Conservation (phyloP, 2,888 invertebrate species). For the Meta bourneti region DNA sequence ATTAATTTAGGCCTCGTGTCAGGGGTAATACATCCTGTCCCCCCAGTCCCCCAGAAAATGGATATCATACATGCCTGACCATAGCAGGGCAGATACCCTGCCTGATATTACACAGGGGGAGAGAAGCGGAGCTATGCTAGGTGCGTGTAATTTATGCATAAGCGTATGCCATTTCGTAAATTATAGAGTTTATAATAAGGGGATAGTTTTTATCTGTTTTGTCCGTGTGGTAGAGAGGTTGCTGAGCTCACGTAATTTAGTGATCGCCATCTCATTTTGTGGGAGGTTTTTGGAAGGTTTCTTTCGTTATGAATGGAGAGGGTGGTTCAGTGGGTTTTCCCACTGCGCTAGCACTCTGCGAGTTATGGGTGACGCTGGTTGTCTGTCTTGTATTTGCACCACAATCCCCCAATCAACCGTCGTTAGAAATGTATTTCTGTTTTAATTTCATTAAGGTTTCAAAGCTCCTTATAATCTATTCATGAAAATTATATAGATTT, state of each 20-base stretch:
- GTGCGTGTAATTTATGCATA: constrained; percentile 59
- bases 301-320: too few species aligned
- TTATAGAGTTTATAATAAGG: constrained; percentile 28
- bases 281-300: too few species aligned
- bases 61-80: constrained; percentile 10
- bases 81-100: constrained; percentile 33
- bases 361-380: too few species aligned
- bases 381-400: too few species aligned
- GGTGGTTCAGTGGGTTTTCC: too few species aligned
- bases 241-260: background rate
- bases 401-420: too few species aligned
- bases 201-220: constrained; percentile 23
- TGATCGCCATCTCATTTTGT: background rate
- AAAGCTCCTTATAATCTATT: too few species aligned
- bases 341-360: too few species aligned
- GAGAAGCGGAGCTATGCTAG: constrained; percentile 3
- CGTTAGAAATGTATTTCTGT: too few species aligned
- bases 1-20: constrained; percentile 60
- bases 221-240: background rate
- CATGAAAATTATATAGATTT: too few species aligned
- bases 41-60: constrained; percentile 18
- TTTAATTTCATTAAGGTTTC: too few species aligned
- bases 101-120: constrained; percentile 20
- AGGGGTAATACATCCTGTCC: constrained; percentile 7
- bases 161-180: constrained; percentile 44